phyloP scores from a whole-genome alignment of 2,797 vertebrate species.

The Acomys russatus region DNA sequence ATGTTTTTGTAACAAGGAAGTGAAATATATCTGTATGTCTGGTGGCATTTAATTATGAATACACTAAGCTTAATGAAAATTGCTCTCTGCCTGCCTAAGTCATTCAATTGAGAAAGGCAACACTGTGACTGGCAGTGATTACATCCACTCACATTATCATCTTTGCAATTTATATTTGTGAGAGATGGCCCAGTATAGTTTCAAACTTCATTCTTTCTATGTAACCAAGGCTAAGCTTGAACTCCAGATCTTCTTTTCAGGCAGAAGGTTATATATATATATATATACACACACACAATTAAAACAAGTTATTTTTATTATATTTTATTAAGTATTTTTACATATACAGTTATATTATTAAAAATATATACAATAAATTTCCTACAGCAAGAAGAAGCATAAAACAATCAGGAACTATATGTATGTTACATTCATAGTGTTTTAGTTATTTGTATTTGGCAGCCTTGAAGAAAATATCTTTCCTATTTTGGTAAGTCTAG shows the following conservation, averaged over 20 bases:
- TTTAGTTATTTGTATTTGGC: too few relatives aligned
- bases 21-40: not conserved
- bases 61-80: not conserved
- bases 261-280: too few relatives aligned
- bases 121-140: not conserved
- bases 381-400: too few relatives aligned
- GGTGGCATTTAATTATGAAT: not conserved
- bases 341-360: too few relatives aligned
- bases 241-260: not conserved
- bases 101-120: not conserved
- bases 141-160: not conserved
- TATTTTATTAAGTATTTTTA: too few relatives aligned
- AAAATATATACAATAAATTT: too few relatives aligned
- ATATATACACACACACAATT: not conserved
- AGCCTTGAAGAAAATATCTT: too few relatives aligned
- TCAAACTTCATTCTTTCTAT: not conserved
- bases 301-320: not conserved
- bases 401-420: too few relatives aligned
- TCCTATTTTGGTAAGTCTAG: too few relatives aligned
- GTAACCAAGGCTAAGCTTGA: not conserved
- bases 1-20: not conserved
- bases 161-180: not conserved
- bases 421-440: too few relatives aligned
- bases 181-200: not conserved
- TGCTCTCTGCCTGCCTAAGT: not conserved